These are phyloP conservation scores for Myodes glareolus DNA, from an alignment of 2,113 vertebrate genomes.

Conservation along the genomic window DNA sequence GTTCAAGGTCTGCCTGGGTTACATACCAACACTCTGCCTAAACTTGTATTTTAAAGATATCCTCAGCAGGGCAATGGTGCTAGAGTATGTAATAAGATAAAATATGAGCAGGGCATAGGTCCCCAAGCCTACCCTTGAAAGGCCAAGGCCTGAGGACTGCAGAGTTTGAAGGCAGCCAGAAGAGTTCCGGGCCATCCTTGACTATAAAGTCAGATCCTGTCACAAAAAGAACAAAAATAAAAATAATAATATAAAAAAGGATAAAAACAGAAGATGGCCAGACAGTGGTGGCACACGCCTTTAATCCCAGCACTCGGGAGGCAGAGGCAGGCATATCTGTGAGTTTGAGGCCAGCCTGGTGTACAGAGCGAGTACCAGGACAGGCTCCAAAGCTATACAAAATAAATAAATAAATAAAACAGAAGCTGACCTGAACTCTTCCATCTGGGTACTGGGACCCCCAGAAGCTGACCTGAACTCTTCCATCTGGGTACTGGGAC, in stretches of 20 bases:
- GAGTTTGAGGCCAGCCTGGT: too few relatives aligned
- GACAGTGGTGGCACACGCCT: too few relatives aligned
- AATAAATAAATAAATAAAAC: too few relatives aligned
- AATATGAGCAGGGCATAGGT: background rate
- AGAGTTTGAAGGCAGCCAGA: background rate
- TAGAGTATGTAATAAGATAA: background rate
- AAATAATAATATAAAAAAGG: background rate
- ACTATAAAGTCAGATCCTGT: background rate
- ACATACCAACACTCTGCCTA: background rate
- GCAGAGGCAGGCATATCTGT: too few relatives aligned
- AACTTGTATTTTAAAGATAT: background rate
- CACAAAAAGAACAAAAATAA: background rate
- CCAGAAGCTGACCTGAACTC: too few relatives aligned
- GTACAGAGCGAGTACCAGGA: too few relatives aligned
- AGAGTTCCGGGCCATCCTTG: background rate
- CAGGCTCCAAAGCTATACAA: too few relatives aligned
- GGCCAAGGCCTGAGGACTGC: too few relatives aligned
- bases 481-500: accelerated
- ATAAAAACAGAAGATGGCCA: background rate
- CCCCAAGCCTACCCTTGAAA: too few relatives aligned
- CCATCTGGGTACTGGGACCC: accelerated
- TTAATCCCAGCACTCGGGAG: too few relatives aligned
- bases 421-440: background rate
- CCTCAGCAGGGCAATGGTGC: background rate
- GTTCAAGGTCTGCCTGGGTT: background rate